These are phyloP conservation scores for Dasypogon diadema DNA, from an alignment of 2,888 invertebrate species.

Conservation along the genomic window DNA sequence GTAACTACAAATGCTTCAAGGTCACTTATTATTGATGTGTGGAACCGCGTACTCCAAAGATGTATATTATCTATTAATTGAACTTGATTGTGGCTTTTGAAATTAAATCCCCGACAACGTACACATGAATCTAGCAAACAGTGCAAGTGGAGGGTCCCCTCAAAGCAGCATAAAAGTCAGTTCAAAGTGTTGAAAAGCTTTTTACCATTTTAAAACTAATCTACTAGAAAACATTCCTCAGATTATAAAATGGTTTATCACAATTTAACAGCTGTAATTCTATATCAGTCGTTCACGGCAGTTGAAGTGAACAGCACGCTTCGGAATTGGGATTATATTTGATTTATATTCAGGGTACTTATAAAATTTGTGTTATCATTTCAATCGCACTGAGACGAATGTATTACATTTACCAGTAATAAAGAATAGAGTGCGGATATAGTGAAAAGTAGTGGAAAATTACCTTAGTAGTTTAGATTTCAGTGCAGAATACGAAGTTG, in stretches of 20 bases:
- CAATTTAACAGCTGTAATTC: background rate
- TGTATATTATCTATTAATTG: constrained; percentile 32
- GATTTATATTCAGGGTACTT: too few relatives aligned
- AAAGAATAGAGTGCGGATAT: too few relatives aligned
- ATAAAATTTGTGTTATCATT: too few relatives aligned
- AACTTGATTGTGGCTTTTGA: constrained; percentile 53
- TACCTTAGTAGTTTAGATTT: too few relatives aligned
- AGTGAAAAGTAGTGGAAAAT: too few relatives aligned
- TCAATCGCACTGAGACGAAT: too few relatives aligned
- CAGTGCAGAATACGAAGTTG: too few relatives aligned
- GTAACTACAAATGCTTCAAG: constrained; percentile 14
- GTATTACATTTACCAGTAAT: too few relatives aligned
- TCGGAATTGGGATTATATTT: too few relatives aligned
- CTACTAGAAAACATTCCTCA: background rate
- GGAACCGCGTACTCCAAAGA: background rate
- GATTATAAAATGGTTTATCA: background rate
- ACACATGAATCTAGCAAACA: background rate
- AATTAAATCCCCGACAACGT: constrained; percentile 41
- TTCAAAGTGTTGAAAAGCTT: background rate
- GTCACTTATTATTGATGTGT: too few relatives aligned
- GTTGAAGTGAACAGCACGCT: background rate
- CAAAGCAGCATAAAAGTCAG: background rate
- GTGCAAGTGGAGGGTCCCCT: background rate
- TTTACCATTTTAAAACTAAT: background rate
- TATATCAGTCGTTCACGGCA: background rate